Evolutionary conservation across 2,888 invertebrate genomes (phyloP).

Genomic region (Cryptus viduatorius): DNA sequence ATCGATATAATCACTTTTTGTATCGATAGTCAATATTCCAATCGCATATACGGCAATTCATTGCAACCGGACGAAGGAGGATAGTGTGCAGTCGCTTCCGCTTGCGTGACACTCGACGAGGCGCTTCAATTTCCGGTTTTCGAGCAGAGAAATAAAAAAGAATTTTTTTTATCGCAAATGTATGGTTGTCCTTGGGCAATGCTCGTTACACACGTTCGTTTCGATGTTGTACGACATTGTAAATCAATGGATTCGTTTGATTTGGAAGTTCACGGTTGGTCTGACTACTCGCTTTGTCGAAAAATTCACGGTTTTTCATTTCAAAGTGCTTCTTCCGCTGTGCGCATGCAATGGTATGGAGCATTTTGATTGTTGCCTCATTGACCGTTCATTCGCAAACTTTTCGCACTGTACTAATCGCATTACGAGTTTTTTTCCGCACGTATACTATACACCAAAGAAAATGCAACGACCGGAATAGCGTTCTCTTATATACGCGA

Average conservation of each 20-base stretch:
- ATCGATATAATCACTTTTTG: too few species aligned
- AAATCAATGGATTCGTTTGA: conserved; percentile 18
- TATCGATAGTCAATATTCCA: background rate
- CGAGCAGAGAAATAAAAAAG: conserved; percentile 17
- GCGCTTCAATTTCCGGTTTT: conserved; percentile 46
- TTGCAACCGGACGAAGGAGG: background rate
- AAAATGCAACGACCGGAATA: conserved; percentile 39
- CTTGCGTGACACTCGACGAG: conserved; percentile 40
- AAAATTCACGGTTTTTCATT: background rate
- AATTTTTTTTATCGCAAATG: conserved; percentile 8
- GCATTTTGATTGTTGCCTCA: background rate
- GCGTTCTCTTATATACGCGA: conserved; percentile 14
- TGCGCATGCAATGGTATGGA: background rate
- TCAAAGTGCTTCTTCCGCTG: background rate
- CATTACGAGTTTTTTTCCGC: background rate
- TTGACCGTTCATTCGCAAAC: background rate
- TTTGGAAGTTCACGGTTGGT: conserved; percentile 2
- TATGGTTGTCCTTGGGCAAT: conserved; percentile 44
- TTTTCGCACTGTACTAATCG: background rate
- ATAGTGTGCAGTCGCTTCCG: conserved; percentile 27
- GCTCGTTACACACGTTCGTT: conserved; percentile 20
- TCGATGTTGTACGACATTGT: background rate
- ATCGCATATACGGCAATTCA: background rate
- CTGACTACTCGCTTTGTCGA: background rate
- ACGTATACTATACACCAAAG: background rate